These are phyloP conservation scores for Brachyptera risi DNA, from an alignment of 2,888 invertebrate species.

Conservation along the genomic window DNA sequence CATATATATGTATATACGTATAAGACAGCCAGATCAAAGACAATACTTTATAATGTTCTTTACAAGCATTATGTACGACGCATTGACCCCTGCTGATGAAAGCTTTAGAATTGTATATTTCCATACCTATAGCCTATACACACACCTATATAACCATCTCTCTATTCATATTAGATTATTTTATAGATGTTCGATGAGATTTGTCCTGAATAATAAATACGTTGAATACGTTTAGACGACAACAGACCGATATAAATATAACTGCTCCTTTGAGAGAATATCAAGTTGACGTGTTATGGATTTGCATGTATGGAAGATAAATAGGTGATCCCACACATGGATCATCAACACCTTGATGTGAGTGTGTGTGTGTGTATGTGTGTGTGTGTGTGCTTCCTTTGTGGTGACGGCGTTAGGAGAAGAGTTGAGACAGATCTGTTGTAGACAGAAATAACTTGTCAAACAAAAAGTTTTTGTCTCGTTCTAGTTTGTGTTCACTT, in stretches of 20 bases:
- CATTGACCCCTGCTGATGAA: too few species aligned
- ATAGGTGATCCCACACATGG: background rate
- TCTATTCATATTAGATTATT: too few species aligned
- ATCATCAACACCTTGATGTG: background rate
- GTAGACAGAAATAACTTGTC: constrained; percentile 6
- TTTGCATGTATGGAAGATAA: background rate
- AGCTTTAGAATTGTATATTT: too few species aligned
- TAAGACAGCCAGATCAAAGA: too few species aligned
- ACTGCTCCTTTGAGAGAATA: background rate
- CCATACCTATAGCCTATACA: too few species aligned
- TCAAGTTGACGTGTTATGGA: constrained; percentile 4
- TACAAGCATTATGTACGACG: too few species aligned
- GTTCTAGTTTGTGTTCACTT: too few species aligned
- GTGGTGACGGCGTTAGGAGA: background rate
- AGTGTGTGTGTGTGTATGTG: background rate
- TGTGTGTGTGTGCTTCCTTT: background rate
- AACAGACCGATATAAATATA: background rate
- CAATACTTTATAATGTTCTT: too few species aligned
- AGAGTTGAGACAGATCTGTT: background rate
- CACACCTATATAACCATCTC: too few species aligned
- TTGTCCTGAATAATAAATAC: background rate
- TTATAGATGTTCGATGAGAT: background rate
- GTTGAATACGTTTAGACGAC: background rate
- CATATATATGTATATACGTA: too few species aligned
- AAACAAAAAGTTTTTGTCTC: too few species aligned